These are phyloP conservation scores for Apeltes quadracus DNA, from an alignment of 2,113 vertebrate genomes.

Conservation along the genomic window DNA sequence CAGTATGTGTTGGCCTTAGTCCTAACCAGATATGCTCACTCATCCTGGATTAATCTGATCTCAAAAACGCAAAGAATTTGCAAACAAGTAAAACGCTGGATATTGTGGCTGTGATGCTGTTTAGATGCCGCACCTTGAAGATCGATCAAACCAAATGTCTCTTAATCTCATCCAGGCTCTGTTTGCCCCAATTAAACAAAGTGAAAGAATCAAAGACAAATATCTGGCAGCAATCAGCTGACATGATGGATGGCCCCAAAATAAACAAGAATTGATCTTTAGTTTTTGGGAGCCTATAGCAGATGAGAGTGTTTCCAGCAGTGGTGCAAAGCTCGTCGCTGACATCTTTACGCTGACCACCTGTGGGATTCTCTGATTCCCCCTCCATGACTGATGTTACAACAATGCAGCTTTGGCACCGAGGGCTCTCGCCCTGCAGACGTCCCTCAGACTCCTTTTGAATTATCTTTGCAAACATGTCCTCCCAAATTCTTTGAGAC, in stretches of 20 bases:
- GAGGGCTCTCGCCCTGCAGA: conserved; percentile 30
- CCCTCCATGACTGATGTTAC: conserved; percentile 44
- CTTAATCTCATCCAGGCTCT: neutral
- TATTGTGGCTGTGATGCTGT: neutral
- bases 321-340: conserved; percentile 17
- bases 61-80: neutral
- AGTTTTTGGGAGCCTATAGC: neutral
- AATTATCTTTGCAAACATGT: conserved; percentile 65
- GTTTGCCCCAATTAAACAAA: neutral
- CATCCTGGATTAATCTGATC: neutral
- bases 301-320: conserved; percentile 8
- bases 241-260: neutral
- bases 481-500: conserved; percentile 65
- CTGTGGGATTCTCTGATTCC: conserved; percentile 47
- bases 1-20: neutral
- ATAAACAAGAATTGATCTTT: neutral
- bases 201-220: neutral
- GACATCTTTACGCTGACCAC: conserved; percentile 52
- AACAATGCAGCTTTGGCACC: conserved; percentile 56
- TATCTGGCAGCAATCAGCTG: neutral
- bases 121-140: too few relatives aligned
- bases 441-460: conserved; percentile 58
- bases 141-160: neutral
- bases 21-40: neutral
- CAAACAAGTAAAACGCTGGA: neutral